These are phyloP conservation scores for Telenomus remus DNA, from an alignment of 1,140 invertebrate genomes.

Conservation along the genomic window DNA sequence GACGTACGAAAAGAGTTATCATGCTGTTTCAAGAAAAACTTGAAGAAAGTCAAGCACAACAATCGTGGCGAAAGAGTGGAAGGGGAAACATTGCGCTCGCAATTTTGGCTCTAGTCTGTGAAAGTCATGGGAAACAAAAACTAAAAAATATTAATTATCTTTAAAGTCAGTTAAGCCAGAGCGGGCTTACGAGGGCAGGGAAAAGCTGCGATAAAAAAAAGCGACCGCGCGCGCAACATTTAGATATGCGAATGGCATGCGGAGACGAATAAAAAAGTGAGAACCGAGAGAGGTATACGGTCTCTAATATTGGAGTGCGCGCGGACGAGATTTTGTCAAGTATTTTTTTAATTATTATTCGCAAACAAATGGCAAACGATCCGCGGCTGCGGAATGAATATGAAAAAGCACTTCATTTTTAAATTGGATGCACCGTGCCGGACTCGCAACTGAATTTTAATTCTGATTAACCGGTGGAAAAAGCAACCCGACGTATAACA, in stretches of 20 bases:
- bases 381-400: slow-evolving; percentile 49
- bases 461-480: slow-evolving; percentile 57
- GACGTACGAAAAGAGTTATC: background rate
- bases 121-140: background rate
- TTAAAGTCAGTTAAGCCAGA: slow-evolving; percentile 34
- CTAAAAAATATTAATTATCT: slow-evolving; percentile 26
- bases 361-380: slow-evolving; percentile 55
- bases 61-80: too few species aligned
- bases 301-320: slow-evolving; percentile 48
- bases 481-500: slow-evolving; percentile 52
- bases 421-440: slow-evolving; percentile 53
- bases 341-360: slow-evolving; percentile 63
- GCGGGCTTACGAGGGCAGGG: slow-evolving; percentile 18
- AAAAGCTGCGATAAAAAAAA: slow-evolving; percentile 33
- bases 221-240: slow-evolving; percentile 12
- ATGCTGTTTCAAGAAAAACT: too few species aligned
- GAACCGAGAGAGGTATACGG: too few species aligned
- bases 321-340: slow-evolving; percentile 45
- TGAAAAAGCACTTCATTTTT: slow-evolving; percentile 62
- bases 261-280: slow-evolving; percentile 17
- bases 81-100: too few species aligned
- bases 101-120: too few species aligned
- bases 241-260: slow-evolving; percentile 35
- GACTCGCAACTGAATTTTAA: slow-evolving; percentile 58
- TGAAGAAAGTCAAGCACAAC: too few species aligned